Evolutionary conservation across 2,888 invertebrate species (phyloP).

Genomic region (Folsomia candida): DNA sequence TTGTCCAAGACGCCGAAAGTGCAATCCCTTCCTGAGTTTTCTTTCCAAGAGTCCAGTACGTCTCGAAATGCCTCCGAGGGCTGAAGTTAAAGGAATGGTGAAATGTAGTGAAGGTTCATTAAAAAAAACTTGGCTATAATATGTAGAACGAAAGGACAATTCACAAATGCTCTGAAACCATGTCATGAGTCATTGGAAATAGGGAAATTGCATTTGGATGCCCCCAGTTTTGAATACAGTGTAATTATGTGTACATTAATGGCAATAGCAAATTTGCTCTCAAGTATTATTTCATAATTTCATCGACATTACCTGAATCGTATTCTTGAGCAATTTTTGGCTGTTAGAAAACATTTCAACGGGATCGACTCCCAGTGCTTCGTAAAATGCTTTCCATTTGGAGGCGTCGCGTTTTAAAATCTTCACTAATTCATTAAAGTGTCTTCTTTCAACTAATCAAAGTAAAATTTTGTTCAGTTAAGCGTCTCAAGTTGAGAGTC

Average conservation of each 20-base stretch:
- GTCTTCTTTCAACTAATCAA: constrained; percentile 40
- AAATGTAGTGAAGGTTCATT: background rate
- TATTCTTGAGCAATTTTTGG: constrained; percentile 34
- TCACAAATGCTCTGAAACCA: no score
- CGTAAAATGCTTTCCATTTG: constrained; percentile 40
- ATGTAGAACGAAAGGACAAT: background rate
- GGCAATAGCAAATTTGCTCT: no score
- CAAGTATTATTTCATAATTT: no score
- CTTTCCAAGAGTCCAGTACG: constrained; percentile 41
- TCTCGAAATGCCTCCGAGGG: constrained; percentile 39
- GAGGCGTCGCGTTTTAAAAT: constrained; percentile 35
- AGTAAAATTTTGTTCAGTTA: background rate
- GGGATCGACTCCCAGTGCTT: constrained; percentile 35
- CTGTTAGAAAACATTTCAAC: constrained; percentile 44
- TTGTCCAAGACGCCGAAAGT: constrained; percentile 34
- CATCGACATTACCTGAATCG: constrained; percentile 18
- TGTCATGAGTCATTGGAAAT: no score
- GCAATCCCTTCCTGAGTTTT: constrained; percentile 34
- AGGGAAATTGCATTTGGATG: no score
- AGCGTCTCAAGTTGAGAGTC: background rate
- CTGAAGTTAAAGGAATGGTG: no score
- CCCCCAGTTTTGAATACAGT: no score
- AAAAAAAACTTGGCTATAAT: background rate
- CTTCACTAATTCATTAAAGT: constrained; percentile 43
- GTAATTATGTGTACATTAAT: no score